Percentiles rank a stretch among this genome's conserved stretches.
Conservation (phyloP, 2,888 invertebrate genomes). For the Lithodes maja region DNA sequence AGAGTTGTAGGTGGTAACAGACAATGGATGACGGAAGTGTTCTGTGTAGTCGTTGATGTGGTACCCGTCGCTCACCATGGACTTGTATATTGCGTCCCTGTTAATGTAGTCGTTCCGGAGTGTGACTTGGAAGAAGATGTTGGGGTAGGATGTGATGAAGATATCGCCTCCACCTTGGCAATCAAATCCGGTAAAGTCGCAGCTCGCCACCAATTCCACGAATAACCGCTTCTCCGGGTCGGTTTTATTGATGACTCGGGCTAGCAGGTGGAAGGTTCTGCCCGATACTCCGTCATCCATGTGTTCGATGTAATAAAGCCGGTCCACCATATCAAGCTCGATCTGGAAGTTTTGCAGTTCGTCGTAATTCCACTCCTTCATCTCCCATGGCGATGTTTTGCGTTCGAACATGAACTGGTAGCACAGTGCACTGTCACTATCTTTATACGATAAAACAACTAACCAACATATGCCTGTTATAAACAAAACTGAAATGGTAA, state of each 20-base stretch:
- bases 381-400: constrained; percentile 25
- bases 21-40: neutral
- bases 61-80: constrained; percentile 6
- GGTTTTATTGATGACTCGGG: neutral
- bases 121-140: constrained; percentile 3
- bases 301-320: neutral
- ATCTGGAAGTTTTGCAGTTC: neutral
- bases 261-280: neutral
- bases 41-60: neutral
- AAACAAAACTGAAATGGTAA: too few relatives aligned
- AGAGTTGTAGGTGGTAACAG: neutral
- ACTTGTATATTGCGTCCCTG: neutral
- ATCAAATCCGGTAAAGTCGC: constrained; percentile 35
- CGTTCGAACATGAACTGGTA: constrained; percentile 21
- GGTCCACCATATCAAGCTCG: neutral
- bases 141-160: constrained; percentile 15
- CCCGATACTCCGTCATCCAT: neutral
- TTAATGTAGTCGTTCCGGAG: neutral
- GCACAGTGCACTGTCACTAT: too few relatives aligned
- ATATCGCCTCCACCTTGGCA: constrained; percentile 26
- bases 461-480: too few relatives aligned
- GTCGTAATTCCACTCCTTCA: neutral
- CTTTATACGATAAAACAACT: too few relatives aligned
- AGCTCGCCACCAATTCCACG: constrained; percentile 15
- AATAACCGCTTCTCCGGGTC: neutral